A percentile compares a stretch with the other conserved stretches of the same genome.
Conservation (phyloP, 2,888 invertebrate species). For the Mellilla xanthometata region DNA sequence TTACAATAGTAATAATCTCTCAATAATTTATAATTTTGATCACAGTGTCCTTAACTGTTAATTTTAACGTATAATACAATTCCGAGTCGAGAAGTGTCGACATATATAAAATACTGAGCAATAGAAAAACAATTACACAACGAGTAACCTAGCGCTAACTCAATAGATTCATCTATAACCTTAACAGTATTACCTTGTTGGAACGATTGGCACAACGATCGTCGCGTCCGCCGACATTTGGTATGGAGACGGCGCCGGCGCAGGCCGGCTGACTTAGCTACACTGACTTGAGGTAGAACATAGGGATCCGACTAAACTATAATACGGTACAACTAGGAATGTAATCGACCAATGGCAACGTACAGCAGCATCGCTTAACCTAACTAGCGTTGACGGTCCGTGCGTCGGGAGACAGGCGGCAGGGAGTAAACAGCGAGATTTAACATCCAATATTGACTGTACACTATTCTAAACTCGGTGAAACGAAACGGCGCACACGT, state of each 20-base stretch:
- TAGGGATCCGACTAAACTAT: conserved; percentile 72
- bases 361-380: conserved; percentile 72
- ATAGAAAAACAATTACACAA: conserved; percentile 76
- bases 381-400: conserved; percentile 55
- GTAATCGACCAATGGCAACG: conserved; percentile 75
- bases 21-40: conserved; percentile 83
- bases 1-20: conserved; percentile 80
- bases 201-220: conserved; percentile 75
- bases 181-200: conserved; percentile 77
- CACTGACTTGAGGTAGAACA: conserved; percentile 80
- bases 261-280: conserved; percentile 71
- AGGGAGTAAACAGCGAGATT: conserved; percentile 24
- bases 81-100: conserved; percentile 68
- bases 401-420: conserved; percentile 47
- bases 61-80: conserved; percentile 79
- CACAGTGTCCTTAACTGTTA: conserved; percentile 81
- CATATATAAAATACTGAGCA: conserved; percentile 81
- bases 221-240: conserved; percentile 72
- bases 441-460: conserved; percentile 45
- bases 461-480: neutral
- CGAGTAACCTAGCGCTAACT: conserved; percentile 69
- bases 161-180: conserved; percentile 70
- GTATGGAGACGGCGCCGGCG: conserved; percentile 48
- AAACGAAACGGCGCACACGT: conserved; percentile 36
- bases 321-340: conserved; percentile 76